Conservation (phyloP, 2,888 invertebrate genomes). For the Philaethria dido region DNA sequence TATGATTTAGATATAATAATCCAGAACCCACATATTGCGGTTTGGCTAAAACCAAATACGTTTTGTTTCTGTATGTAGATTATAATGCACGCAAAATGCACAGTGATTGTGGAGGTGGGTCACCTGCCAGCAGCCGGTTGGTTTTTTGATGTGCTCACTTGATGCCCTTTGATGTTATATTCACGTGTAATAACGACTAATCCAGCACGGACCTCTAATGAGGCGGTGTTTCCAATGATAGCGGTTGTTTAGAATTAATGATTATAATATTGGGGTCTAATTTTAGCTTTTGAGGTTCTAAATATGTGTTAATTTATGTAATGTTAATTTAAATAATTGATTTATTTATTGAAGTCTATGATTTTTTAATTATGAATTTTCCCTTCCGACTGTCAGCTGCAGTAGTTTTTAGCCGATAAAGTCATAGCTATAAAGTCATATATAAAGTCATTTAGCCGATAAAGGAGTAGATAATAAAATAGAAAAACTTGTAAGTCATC, state of each 20-base stretch:
- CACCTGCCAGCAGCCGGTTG: conserved; percentile 41
- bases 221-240: conserved; percentile 25
- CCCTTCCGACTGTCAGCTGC: too few species aligned
- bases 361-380: too few species aligned
- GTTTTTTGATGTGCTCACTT: conserved; percentile 47
- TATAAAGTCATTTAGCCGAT: too few species aligned
- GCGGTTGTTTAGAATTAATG: conserved; percentile 7
- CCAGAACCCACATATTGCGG: not conserved
- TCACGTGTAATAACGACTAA: conserved; percentile 65
- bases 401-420: too few species aligned
- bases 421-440: too few species aligned
- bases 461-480: too few species aligned
- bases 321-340: too few species aligned
- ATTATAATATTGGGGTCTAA: not conserved
- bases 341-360: too few species aligned
- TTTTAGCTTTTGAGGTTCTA: not conserved
- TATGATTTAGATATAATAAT: not conserved
- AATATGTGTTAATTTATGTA: not conserved
- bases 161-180: conserved; percentile 60
- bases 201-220: conserved; percentile 48
- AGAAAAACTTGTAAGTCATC: too few species aligned
- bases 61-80: conserved; percentile 1
- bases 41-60: not conserved
- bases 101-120: conserved; percentile 41
- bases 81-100: conserved; percentile 38